phyloP scores from a whole-genome alignment of 2,888 invertebrate genomes.

The Lasioglossum marginatum region DNA sequence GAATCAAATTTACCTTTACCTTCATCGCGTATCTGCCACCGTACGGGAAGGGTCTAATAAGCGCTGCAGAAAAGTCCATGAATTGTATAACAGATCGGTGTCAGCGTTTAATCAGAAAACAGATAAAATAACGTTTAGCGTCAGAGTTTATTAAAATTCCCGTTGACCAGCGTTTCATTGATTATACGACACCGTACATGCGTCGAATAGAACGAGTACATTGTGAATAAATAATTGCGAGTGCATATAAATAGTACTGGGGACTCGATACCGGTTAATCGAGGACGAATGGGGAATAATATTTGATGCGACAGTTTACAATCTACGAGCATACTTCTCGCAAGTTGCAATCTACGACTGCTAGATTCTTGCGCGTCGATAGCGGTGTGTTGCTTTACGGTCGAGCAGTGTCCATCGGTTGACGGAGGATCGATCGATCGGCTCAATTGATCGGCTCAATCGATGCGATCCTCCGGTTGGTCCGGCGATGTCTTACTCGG shows the following conservation, averaged over 20 bases:
- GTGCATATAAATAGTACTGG: neutral
- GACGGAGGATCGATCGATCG: slow-evolving; percentile 61
- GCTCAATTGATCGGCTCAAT: slow-evolving; percentile 59
- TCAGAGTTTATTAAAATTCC: neutral
- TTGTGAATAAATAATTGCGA: neutral
- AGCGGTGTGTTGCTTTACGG: slow-evolving; percentile 39
- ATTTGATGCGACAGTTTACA: slow-evolving; percentile 25
- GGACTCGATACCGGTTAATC: neutral
- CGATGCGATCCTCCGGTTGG: slow-evolving; percentile 64
- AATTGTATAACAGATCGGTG: neutral
- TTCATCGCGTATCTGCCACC: neutral
- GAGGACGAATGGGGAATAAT: neutral
- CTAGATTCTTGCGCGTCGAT: slow-evolving; percentile 41
- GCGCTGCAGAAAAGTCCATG: neutral
- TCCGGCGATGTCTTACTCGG: slow-evolving; percentile 50
- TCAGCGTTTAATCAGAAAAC: neutral
- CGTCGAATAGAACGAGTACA: neutral
- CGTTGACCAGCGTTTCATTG: neutral
- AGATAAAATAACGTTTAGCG: slow-evolving; percentile 4
- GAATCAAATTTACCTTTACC: neutral
- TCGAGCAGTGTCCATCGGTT: slow-evolving; percentile 41
- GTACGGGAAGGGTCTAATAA: neutral
- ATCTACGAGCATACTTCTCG: neutral
- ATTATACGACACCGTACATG: neutral
- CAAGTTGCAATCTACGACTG: slow-evolving; percentile 36